Evolutionary conservation across 2,113 vertebrate genomes (phyloP).

Genomic region (Apus apus): DNA sequence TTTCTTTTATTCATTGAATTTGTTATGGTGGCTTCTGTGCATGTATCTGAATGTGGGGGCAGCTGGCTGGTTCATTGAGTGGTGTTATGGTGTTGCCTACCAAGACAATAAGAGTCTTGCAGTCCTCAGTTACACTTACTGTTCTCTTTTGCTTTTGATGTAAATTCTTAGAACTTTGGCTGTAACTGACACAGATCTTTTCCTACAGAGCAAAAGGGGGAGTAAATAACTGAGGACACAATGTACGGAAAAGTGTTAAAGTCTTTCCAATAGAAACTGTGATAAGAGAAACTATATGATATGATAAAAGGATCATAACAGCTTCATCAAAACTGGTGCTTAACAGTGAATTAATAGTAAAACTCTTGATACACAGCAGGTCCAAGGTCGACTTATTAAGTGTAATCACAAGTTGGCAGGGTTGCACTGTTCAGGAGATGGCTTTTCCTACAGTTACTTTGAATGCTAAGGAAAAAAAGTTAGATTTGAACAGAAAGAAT

Average conservation of each 20-base stretch:
- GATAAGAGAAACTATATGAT: neutral
- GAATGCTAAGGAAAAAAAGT: neutral
- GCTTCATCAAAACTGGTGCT: neutral
- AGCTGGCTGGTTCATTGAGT: neutral
- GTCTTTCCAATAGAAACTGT: neutral
- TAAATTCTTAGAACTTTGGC: neutral
- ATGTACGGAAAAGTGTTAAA: neutral
- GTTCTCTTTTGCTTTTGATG: neutral
- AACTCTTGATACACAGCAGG: neutral
- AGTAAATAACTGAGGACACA: neutral
- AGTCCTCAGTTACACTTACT: neutral
- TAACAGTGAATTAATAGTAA: neutral
- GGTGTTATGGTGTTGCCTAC: neutral
- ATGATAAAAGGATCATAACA: neutral
- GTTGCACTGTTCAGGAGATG: neutral
- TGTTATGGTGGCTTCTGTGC: neutral
- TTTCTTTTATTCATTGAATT: neutral
- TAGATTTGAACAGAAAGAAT: neutral
- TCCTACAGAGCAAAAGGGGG: neutral
- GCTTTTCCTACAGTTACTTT: neutral
- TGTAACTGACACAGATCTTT: neutral
- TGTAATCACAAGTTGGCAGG: neutral
- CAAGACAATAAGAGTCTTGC: neutral
- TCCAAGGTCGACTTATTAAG: neutral
- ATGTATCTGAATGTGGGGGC: neutral